Evolutionary conservation across 2,888 invertebrate genomes (phyloP).

Genomic region (Eumerus sabulonum): DNA sequence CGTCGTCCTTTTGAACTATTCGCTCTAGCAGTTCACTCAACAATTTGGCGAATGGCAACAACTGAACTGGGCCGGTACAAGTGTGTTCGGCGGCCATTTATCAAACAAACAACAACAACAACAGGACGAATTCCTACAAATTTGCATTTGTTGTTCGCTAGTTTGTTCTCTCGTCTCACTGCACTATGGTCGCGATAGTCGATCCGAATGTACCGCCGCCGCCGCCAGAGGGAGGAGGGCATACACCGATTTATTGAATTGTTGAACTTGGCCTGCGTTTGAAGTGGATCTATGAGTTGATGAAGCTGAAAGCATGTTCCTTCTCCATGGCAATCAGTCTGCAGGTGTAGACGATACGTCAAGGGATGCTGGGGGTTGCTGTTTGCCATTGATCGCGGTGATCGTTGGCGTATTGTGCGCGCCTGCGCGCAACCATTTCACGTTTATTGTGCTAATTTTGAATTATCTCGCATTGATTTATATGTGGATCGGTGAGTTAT

Average conservation of each 20-base stretch:
- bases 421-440: constrained; percentile 62
- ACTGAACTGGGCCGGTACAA: constrained; percentile 61
- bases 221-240: constrained; percentile 23
- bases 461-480: constrained; percentile 68
- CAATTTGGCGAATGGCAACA: constrained; percentile 32
- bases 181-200: constrained; percentile 59
- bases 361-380: constrained; percentile 7
- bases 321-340: too few species aligned
- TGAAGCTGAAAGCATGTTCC: constrained; percentile 64
- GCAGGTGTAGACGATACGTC: background rate
- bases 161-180: constrained; percentile 18
- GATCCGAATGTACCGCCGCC: too few species aligned
- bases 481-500: constrained; percentile 65
- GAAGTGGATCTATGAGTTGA: constrained; percentile 63
- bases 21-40: background rate
- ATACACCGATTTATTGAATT: constrained; percentile 66
- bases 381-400: too few species aligned
- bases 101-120: constrained; percentile 49
- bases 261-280: constrained; percentile 65
- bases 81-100: constrained; percentile 63
- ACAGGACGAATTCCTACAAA: constrained; percentile 61
- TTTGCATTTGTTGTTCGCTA: constrained; percentile 64
- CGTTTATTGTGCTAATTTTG: constrained; percentile 68
- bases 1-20: constrained; percentile 34
- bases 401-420: constrained; percentile 32